Conservation (phyloP, 2,797 vertebrate genomes). For the Cygnus olor region DNA sequence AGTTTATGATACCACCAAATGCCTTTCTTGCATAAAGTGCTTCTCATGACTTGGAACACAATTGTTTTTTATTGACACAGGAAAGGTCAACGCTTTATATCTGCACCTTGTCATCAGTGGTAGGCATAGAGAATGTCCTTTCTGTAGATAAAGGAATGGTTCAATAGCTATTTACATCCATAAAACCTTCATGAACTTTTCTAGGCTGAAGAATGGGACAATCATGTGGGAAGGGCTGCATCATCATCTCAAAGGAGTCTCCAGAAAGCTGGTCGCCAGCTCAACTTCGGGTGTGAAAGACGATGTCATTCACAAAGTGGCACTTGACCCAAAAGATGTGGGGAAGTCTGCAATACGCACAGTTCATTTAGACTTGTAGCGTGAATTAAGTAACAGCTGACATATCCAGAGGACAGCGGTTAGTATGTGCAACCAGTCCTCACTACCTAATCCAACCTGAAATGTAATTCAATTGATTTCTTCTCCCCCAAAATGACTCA, state of each 20-base stretch:
- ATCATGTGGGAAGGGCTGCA: not conserved
- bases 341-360: not conserved
- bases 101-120: not conserved
- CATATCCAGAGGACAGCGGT: not conserved
- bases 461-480: not conserved
- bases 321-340: not conserved
- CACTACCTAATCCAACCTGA: not conserved
- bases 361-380: not conserved
- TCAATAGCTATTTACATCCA: not conserved
- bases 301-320: not conserved
- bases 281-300: not conserved
- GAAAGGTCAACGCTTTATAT: not conserved
- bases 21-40: not conserved
- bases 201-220: not conserved
- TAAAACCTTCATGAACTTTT: not conserved
- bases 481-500: not conserved
- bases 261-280: not conserved
- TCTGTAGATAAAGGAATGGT: not conserved
- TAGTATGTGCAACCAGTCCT: not conserved
- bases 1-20: fast-evolving
- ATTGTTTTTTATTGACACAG: not conserved
- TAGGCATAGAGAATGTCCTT: not conserved
- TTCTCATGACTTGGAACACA: not conserved
- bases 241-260: not conserved
- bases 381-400: not conserved